These are phyloP conservation scores for Rhysida immarginata DNA, from an alignment of 1,140 invertebrate genomes.

Conservation along the genomic window DNA sequence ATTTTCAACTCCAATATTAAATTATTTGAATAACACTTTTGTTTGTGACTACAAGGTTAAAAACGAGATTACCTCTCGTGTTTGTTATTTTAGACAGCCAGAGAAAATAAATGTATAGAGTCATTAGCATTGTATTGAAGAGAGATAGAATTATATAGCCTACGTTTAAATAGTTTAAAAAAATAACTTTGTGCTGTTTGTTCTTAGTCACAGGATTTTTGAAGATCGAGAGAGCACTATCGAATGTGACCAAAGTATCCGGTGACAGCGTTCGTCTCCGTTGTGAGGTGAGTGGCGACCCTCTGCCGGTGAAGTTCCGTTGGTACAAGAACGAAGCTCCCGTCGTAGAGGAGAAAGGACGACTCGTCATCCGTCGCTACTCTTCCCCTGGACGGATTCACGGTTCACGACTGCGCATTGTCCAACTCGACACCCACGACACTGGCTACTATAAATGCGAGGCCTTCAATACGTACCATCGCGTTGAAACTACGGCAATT, in stretches of 20 bases:
- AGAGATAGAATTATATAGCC: no score
- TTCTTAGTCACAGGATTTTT: neutral
- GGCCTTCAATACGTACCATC: constrained; percentile 41
- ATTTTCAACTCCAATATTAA: no score
- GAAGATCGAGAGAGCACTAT: constrained; percentile 23
- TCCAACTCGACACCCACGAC: constrained; percentile 44
- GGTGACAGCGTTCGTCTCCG: constrained; percentile 43
- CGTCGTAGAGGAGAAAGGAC: constrained; percentile 34
- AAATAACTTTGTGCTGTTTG: no score
- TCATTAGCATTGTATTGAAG: no score
- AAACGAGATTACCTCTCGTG: no score
- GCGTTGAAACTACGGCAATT: constrained; percentile 42
- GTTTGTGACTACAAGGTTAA: no score
- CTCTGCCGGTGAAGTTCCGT: constrained; percentile 34
- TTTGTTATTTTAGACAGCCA: no score
- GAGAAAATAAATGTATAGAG: no score
- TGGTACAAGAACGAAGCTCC: constrained; percentile 54
- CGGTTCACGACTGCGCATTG: constrained; percentile 40
- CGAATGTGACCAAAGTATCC: constrained; percentile 44
- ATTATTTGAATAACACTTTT: no score
- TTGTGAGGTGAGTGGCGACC: constrained; percentile 48
- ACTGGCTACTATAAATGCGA: constrained; percentile 52
- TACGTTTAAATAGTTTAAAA: no score
- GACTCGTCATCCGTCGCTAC: constrained; percentile 35
- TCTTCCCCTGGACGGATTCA: constrained; percentile 11